Base-by-base conservation (phyloP, 1,140 invertebrate genomes). In the Drosophila pseudoobscura region DNA sequence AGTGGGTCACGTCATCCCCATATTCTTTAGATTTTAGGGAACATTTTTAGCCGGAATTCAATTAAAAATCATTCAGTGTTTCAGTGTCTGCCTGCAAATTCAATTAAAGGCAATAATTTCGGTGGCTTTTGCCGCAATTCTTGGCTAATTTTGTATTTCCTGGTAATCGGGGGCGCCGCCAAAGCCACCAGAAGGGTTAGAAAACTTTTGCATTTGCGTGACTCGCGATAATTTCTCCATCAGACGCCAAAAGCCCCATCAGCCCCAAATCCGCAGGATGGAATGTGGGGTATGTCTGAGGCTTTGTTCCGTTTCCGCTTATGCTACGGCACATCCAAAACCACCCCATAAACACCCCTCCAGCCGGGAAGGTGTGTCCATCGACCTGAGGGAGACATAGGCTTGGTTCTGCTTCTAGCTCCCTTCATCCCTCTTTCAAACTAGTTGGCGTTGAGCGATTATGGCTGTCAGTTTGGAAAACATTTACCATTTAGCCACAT, bases 301-400 rank as follows among this genome's bases (percentile, higher is more conserved):
- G 78, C 78, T 88, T 82, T 87, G 82, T 87, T 87, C 82, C 69
- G 78, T 77, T 87, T 88, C 82, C 83, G 74, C 15, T 70, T 41
- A 13, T 13, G 3, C 35, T 39, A 13, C 35, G 35, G 3, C 5
- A 11, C 11, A 39, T 39, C 9, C 35, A 39, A 39, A 39, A 39
- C 61, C 59, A 26, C 52, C 62, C 52, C 53, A 45, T 69, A 51
- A 62, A 50, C 50, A 77, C 57, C 59, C 52, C 46, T 24, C 62
- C 53, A 24, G 24, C 74, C 60, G 20, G 45, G 46, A 62, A 69
- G 82, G 82, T 88, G 82, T 87, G 82, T 80, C 83, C 69, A 80
- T 55, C 60, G 59, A 61, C 75, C 78, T 78, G 69, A 17, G 75
- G 39, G 64, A 70, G 66, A 70, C 75, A 51, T 74, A 65, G 64